Evolutionary conservation across 2,888 invertebrate genomes (phyloP), one percentile per base, ranked within the genome.

Genomic region (Carabus problematicus): DNA sequence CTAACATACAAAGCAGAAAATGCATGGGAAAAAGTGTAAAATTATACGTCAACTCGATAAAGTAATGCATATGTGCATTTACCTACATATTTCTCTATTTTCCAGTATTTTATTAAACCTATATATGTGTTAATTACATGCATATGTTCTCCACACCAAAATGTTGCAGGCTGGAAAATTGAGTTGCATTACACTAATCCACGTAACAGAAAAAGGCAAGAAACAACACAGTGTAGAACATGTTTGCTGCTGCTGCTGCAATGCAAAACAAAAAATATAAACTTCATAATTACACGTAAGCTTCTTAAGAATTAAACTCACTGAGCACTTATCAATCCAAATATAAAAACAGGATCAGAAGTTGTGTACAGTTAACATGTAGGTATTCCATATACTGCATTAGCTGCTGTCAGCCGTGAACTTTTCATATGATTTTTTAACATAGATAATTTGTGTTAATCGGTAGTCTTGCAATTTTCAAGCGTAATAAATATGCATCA

Each of bases 321-420:
- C 49, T 66, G 56, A 56, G 39, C 66, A 58, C 45, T 45, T 64
- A 56, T 59, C 49, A 59, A 66, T 66, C 66, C 58, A 66, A 64
- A 58, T 58, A 66, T 59, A 66, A 66, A 64, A 66, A 66, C 66
- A 66, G 47, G 66, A 45, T 12, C 66, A 19, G n/a, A 52, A 52
- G n/a, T 14, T 14, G 19, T 18, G 18, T 58, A 66, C 47, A 66
- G 59, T 59, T 58, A 58, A 58, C 16, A 52, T 52, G 12, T 11
- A 16, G 41, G 56, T 66, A 42, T 52, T 52, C 45, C 49, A 66
- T 59, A 16, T 59, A 58, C 49, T 14, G 9, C 6, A 6, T 29
- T 52, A 63, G 41, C 49, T 54, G 63, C 29, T 29, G 29, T 29
- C 29, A 29, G 29, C 29, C 29, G 29, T 29, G 6, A 29, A 29